Evolutionary conservation across 2,797 vertebrate species (phyloP).

Genomic region (Peromyscus aztecus): DNA sequence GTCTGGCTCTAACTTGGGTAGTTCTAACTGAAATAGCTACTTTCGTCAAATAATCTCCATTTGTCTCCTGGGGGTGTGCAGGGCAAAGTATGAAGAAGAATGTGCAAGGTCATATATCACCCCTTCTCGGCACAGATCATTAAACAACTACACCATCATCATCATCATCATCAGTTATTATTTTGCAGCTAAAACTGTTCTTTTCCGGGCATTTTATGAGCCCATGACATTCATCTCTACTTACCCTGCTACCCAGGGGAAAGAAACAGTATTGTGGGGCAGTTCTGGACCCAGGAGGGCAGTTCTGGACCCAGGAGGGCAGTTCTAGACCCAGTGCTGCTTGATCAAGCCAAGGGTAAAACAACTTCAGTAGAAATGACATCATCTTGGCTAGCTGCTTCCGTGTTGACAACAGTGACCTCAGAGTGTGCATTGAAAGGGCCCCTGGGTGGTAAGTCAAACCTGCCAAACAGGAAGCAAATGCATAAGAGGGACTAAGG

Average conservation of each 20-base stretch:
- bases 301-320: neutral
- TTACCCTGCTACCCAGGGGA: neutral
- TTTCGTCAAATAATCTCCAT: neutral
- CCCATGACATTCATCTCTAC: neutral
- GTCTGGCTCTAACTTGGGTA: neutral
- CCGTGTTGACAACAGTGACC: neutral
- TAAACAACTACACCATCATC: neutral
- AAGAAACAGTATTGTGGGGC: neutral
- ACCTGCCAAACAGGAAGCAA: neutral
- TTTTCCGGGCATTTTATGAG: neutral
- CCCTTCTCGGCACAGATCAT: neutral
- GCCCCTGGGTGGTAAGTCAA: neutral
- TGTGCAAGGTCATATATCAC: neutral
- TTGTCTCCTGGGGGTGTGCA: neutral
- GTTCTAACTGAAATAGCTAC: neutral
- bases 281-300: neutral
- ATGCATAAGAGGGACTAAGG: neutral
- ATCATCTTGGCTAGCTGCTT: conserved; percentile 48
- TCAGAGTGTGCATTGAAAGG: conserved; percentile 6
- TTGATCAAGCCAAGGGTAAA: conserved; percentile 48
- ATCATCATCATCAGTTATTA: neutral
- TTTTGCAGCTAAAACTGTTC: neutral
- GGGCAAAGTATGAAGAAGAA: neutral
- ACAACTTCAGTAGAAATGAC: conserved; percentile 67
- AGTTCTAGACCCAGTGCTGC: neutral